Evolutionary conservation across 2,113 vertebrate genomes (phyloP).

Genomic region (Xiphophorus hellerii): DNA sequence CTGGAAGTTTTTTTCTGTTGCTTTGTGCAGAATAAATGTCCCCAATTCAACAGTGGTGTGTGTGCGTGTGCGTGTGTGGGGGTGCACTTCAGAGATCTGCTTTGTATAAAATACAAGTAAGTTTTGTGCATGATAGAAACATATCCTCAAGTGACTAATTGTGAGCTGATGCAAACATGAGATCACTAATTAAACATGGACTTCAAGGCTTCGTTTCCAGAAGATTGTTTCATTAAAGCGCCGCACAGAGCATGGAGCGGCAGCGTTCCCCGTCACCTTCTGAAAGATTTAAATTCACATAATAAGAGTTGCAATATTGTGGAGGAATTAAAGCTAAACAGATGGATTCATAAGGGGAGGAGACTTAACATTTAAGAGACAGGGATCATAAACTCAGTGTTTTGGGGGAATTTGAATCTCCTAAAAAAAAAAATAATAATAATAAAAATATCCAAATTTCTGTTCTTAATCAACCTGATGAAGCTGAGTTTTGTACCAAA

Average conservation of each 20-base stretch:
- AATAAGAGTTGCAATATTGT: background rate
- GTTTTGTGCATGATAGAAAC: background rate
- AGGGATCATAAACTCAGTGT: background rate
- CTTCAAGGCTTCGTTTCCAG: background rate
- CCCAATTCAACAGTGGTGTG: background rate
- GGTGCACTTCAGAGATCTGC: background rate
- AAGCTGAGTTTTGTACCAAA: background rate
- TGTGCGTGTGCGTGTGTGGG: background rate
- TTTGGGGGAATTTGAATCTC: too few relatives aligned
- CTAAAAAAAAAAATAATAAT: too few relatives aligned
- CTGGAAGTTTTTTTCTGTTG: background rate
- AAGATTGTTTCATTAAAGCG: background rate
- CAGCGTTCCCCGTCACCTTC: background rate
- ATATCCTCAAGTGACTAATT: background rate
- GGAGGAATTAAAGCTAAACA: background rate
- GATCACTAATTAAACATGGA: conserved; percentile 10
- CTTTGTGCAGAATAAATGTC: background rate
- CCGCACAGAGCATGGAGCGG: background rate
- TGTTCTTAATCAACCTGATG: background rate
- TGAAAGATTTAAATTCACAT: background rate
- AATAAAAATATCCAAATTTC: too few relatives aligned
- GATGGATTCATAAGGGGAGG: background rate
- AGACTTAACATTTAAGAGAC: background rate
- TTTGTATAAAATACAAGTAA: background rate
- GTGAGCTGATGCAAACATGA: background rate